phyloP scores from a whole-genome alignment of 2,888 invertebrate species.

The Trichogramma evanescens region DNA sequence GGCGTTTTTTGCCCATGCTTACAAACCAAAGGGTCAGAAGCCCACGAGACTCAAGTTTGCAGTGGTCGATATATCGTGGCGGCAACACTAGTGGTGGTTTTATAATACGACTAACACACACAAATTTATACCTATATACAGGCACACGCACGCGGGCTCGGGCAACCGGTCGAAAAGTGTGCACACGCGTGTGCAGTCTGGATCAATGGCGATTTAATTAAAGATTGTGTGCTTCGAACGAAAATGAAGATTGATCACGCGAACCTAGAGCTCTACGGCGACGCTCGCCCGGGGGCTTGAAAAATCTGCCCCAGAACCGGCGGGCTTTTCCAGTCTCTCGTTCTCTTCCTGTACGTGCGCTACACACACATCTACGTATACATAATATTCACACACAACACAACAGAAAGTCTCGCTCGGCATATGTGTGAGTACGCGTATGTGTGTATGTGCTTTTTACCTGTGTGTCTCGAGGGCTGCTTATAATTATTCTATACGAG shows the following conservation, averaged over 20 bases:
- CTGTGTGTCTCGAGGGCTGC: too few relatives aligned
- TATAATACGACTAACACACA: too few relatives aligned
- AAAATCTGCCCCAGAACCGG: too few relatives aligned
- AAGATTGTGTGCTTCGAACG: constrained; percentile 40
- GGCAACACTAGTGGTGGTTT: too few relatives aligned
- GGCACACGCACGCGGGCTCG: too few relatives aligned
- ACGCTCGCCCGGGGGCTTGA: too few relatives aligned
- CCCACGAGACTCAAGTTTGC: neutral
- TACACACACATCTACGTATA: too few relatives aligned
- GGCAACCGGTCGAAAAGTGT: too few relatives aligned
- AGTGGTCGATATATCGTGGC: constrained; percentile 4
- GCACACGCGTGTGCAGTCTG: constrained; percentile 14
- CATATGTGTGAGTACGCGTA: neutral
- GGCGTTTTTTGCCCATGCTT: neutral
- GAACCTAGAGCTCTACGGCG: constrained; percentile 4
- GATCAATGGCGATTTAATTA: constrained; percentile 47
- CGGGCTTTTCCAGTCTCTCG: neutral
- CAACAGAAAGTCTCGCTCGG: neutral
- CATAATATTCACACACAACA: too few relatives aligned
- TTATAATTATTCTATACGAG: too few relatives aligned
- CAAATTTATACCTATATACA: neutral
- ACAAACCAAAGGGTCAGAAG: neutral
- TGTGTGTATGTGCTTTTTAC: neutral
- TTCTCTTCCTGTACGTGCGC: neutral
- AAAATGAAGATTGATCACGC: constrained; percentile 46